Percentiles rank a stretch among this genome's conserved stretches.
Evolutionary conservation across 2,113 vertebrate genomes (phyloP).

Genomic region (Chloebia gouldiae): DNA sequence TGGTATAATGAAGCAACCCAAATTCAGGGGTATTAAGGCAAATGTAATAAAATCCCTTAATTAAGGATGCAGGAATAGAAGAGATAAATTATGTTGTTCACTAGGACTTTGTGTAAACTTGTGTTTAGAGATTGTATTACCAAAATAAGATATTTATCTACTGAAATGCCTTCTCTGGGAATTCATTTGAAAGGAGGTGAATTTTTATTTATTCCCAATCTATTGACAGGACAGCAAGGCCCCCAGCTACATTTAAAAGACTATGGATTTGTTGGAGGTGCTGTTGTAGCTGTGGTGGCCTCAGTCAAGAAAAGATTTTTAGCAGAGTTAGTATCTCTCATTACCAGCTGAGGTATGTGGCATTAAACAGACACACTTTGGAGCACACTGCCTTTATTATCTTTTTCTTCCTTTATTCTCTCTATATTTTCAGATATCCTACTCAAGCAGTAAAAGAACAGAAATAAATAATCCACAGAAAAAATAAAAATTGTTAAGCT

Average conservation of each 20-base stretch:
- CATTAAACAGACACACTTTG: neutral
- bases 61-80: neutral
- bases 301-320: neutral
- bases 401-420: neutral
- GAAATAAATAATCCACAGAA: neutral
- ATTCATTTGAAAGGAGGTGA: neutral
- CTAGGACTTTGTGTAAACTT: neutral
- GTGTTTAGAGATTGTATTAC: neutral
- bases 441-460: neutral
- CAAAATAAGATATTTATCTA: neutral
- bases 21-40: neutral
- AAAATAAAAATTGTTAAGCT: neutral
- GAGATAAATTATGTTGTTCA: neutral
- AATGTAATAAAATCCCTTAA: neutral
- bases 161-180: neutral
- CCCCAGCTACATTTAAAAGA: neutral
- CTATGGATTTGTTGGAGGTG: neutral
- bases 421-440: neutral
- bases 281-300: neutral
- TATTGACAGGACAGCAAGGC: neutral
- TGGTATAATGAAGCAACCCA: neutral
- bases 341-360: neutral
- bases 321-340: neutral
- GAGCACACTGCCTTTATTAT: neutral
- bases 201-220: neutral